Conservation (phyloP, 2,113 vertebrate species). For the Myiagra hebetior region DNA sequence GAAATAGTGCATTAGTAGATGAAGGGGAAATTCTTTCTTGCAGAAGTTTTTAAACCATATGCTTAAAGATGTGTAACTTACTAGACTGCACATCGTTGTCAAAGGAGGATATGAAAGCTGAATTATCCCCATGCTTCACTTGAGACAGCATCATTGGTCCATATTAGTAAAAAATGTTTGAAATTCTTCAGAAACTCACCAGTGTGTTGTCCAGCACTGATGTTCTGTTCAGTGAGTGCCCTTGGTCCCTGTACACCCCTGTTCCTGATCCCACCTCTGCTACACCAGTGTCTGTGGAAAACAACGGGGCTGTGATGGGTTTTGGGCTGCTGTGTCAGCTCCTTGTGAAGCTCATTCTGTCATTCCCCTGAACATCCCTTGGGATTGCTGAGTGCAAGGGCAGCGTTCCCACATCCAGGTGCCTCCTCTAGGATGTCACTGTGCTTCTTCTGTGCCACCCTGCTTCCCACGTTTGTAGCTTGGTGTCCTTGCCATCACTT, state of each 20-base stretch:
- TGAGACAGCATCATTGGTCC: no score
- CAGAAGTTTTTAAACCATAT: neutral
- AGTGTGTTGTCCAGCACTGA: neutral
- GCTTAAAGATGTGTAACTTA: neutral
- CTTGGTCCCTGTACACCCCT: accelerated
- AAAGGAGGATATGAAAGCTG: neutral
- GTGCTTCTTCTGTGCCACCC: accelerated
- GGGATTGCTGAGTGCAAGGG: accelerated
- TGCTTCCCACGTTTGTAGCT: accelerated
- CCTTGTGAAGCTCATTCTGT: neutral
- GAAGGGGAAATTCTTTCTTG: neutral
- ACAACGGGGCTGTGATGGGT: accelerated
- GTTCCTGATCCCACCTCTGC: neutral
- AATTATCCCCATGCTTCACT: neutral
- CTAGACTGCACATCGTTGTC: neutral
- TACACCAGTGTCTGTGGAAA: accelerated
- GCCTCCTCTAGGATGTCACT: neutral
- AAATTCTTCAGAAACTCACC: accelerated
- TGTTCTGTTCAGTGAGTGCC: neutral
- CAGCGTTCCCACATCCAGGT: accelerated
- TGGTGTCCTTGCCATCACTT: accelerated
- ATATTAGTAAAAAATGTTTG: neutral
- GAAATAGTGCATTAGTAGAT: neutral
- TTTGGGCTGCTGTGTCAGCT: neutral
- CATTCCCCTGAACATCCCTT: neutral